Percentiles rank a stretch among this genome's conserved stretches.
Evolutionary conservation across 2,797 vertebrate species (phyloP).

Genomic region (Gymnodraco acuticeps): DNA sequence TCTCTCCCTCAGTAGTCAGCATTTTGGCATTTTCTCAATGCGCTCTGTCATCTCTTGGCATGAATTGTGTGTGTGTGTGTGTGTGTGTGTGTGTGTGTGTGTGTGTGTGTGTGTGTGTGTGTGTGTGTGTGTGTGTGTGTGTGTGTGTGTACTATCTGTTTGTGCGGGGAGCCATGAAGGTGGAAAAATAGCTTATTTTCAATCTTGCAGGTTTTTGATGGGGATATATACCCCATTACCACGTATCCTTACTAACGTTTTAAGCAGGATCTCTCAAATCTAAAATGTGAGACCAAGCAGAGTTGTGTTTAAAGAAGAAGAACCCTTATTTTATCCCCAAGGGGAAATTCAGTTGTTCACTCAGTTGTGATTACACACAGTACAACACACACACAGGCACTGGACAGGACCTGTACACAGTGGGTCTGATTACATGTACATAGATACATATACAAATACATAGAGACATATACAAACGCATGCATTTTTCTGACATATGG

Average conservation of each 20-base stretch:
- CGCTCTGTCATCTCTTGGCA: conserved; percentile 76
- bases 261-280: conserved; percentile 2
- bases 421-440: too few relatives aligned
- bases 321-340: background rate
- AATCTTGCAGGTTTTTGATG: conserved; percentile 25
- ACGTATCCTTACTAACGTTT: background rate
- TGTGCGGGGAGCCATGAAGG: conserved; percentile 50
- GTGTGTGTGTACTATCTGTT: conserved; percentile 43
- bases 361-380: too few relatives aligned
- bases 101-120: conserved; percentile 14
- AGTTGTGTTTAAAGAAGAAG: conserved; percentile 7
- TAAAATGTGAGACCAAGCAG: background rate
- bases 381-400: too few relatives aligned
- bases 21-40: conserved; percentile 80
- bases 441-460: too few relatives aligned
- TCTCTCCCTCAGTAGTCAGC: conserved; percentile 78
- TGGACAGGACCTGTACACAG: too few relatives aligned
- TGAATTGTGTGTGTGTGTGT: conserved; percentile 50
- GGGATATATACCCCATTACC: conserved; percentile 5
- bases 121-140: conserved; percentile 26
- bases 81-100: conserved; percentile 29
- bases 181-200: conserved; percentile 63
- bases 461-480: too few relatives aligned
- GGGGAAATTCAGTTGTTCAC: too few relatives aligned
- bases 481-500: too few relatives aligned